Evolutionary conservation across 1,140 invertebrate species (phyloP).

Genomic region (Calephelis nemesis): DNA sequence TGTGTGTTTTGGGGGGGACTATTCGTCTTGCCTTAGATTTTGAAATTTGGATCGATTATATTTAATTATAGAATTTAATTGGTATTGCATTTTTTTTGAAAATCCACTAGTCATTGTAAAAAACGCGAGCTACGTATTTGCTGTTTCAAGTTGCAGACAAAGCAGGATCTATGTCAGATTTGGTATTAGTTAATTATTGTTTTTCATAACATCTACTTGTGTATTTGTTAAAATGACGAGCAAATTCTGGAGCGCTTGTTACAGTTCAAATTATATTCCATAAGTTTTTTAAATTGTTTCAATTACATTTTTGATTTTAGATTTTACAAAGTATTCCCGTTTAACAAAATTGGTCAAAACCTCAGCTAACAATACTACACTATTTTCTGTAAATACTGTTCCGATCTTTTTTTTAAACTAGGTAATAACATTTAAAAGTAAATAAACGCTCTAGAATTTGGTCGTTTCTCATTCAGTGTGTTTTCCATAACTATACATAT

Average conservation of each 20-base stretch:
- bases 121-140: neutral
- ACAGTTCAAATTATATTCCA: too few species aligned
- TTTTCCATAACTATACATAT: neutral
- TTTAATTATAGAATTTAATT: slow-evolving; percentile 16
- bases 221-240: too few species aligned
- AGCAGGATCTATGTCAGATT: neutral
- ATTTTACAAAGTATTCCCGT: too few species aligned
- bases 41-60: slow-evolving; percentile 18
- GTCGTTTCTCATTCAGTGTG: neutral
- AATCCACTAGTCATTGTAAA: slow-evolving; percentile 19
- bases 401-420: too few species aligned
- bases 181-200: neutral
- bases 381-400: too few species aligned
- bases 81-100: slow-evolving; percentile 7
- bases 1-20: slow-evolving; percentile 17
- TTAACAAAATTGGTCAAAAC: too few species aligned
- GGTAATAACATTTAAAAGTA: too few species aligned
- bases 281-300: too few species aligned
- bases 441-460: neutral
- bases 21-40: slow-evolving; percentile 32
- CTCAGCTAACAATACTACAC: too few species aligned
- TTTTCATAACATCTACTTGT: too few species aligned
- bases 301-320: too few species aligned
- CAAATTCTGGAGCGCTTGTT: too few species aligned
- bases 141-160: neutral